A percentile compares a stretch with the other conserved stretches of the same genome.
phyloP scores from a whole-genome alignment of 2,113 vertebrate genomes.

The Ptyas mucosa region DNA sequence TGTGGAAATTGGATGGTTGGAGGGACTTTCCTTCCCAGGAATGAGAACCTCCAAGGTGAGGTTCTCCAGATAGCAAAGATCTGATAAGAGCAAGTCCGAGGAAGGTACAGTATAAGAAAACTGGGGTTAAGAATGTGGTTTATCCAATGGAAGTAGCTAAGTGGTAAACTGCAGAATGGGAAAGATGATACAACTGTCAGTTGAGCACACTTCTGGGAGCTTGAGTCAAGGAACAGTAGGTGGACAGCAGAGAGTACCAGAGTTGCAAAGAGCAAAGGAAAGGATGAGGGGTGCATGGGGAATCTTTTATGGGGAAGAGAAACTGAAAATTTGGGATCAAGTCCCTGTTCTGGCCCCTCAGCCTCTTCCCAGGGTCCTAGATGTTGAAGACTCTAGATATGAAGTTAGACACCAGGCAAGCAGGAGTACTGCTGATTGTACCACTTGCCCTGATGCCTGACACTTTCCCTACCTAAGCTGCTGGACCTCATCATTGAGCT shows the following conservation, averaged over 20 bases:
- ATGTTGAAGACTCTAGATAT: background rate
- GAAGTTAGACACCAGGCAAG: background rate
- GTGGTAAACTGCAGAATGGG: background rate
- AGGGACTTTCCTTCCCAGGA: background rate
- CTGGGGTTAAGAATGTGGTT: background rate
- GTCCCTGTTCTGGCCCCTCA: background rate
- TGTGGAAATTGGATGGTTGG: background rate
- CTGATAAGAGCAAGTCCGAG: background rate
- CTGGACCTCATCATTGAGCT: background rate
- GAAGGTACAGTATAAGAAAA: background rate
- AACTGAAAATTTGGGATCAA: background rate
- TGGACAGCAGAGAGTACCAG: background rate
- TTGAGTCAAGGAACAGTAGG: background rate
- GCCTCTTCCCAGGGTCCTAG: background rate
- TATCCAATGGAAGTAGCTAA: background rate
- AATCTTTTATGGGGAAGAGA: background rate
- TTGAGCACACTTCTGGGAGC: background rate
- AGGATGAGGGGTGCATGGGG: background rate
- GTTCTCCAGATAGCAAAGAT: background rate
- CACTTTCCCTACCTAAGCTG: background rate
- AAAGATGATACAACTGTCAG: background rate
- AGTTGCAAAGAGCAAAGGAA: background rate
- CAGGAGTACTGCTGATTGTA: background rate
- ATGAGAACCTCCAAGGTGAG: background rate
- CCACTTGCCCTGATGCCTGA: background rate